A percentile compares a stretch with the other conserved stretches of the same genome.
Evolutionary conservation across 2,888 invertebrate genomes (phyloP).

Genomic region (Phytoseiulus persimilis): DNA sequence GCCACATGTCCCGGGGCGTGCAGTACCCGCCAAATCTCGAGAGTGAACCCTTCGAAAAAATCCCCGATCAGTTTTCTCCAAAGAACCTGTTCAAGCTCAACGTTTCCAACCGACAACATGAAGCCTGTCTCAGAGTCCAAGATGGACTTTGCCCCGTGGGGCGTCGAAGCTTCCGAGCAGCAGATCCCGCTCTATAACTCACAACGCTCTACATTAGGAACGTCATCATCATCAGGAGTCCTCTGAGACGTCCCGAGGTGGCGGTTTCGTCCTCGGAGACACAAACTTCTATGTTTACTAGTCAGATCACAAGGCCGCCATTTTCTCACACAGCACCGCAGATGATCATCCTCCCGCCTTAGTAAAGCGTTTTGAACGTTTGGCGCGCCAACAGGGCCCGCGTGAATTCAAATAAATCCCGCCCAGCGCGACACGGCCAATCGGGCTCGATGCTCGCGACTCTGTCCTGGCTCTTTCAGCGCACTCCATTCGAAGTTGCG

Average conservation of each 20-base stretch:
- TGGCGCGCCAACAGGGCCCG: neutral
- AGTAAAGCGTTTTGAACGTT: conserved; percentile 5
- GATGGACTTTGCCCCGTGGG: neutral
- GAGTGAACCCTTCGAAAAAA: no score
- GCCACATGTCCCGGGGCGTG: neutral
- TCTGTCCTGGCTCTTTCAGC: no score
- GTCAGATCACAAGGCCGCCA: conserved; percentile 28
- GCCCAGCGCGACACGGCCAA: neutral
- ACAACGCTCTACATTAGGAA: neutral
- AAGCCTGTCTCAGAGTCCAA: neutral
- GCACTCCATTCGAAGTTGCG: no score
- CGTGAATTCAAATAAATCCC: neutral
- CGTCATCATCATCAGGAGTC: neutral
- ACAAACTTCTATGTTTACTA: conserved; percentile 18
- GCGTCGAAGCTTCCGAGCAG: neutral
- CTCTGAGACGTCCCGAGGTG: neutral
- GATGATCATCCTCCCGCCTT: neutral
- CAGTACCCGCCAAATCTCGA: no score
- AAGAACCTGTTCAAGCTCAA: neutral
- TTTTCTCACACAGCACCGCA: conserved; percentile 17
- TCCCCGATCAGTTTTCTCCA: no score
- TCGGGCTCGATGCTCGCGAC: neutral
- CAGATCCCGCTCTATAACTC: neutral
- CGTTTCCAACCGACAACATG: neutral
- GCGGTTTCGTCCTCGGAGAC: conserved; percentile 5